Evolutionary conservation across 1,140 invertebrate genomes (phyloP).

Genomic region (Homalodisca vitripennis): DNA sequence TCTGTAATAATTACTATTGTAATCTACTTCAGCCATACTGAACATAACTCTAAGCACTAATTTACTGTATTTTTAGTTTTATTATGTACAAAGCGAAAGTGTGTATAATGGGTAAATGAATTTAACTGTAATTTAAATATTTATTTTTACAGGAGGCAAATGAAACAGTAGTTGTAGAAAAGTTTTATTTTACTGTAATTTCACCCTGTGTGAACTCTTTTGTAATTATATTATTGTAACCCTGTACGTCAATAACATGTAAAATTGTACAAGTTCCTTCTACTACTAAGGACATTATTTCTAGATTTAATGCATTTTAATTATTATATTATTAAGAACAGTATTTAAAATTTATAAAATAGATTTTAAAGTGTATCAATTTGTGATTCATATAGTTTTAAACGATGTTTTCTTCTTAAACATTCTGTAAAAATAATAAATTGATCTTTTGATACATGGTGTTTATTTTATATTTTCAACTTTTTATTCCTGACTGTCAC

Average conservation of each 20-base stretch:
- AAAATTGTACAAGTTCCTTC: slow-evolving; percentile 14
- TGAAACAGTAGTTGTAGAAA: not conserved
- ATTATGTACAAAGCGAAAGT: not conserved
- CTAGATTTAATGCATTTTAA: slow-evolving; percentile 5
- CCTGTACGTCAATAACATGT: not conserved
- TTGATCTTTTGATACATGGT: not conserved
- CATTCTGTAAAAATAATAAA: slow-evolving; percentile 14
- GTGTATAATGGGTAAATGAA: not conserved
- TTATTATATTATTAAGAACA: not conserved
- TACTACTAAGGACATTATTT: slow-evolving; percentile 10
- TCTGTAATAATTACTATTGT: too few relatives aligned
- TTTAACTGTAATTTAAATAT: not conserved
- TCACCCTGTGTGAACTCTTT: not conserved
- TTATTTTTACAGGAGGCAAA: not conserved
- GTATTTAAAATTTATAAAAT: slow-evolving; percentile 1
- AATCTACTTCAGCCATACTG: too few relatives aligned
- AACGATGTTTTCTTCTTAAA: slow-evolving; percentile 8
- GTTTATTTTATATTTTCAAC: too few relatives aligned
- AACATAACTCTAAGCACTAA: not conserved
- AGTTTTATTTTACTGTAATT: not conserved
- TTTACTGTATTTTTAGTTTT: not conserved
- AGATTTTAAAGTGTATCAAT: not conserved
- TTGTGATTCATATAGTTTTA: slow-evolving; percentile 14
- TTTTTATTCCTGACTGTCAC: too few relatives aligned
- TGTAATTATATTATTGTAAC: slow-evolving; percentile 4